Conservation (phyloP, 2,113 vertebrate species). For the Ivindomyrus marchei region DNA sequence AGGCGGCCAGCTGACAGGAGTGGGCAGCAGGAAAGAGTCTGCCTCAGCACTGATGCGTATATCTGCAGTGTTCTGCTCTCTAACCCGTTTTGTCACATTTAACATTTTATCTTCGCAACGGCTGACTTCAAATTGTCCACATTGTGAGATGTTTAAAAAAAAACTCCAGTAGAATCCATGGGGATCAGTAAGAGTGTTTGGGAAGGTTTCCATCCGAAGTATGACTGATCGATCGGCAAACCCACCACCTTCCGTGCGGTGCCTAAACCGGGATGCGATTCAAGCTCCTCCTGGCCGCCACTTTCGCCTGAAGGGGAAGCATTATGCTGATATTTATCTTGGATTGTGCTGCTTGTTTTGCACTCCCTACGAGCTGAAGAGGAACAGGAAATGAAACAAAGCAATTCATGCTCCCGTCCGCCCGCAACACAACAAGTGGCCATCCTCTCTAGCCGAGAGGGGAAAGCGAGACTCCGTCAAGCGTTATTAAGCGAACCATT, state of each 20-base stretch:
- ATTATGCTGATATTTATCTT: constrained; percentile 18
- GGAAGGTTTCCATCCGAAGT: constrained; percentile 9
- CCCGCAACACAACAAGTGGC: neutral
- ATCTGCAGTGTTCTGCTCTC: neutral
- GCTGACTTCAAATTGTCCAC: neutral
- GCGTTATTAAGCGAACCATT: constrained; percentile 10
- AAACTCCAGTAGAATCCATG: neutral
- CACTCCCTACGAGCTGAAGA: neutral
- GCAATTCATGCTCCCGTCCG: neutral
- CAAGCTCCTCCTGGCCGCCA: constrained; percentile 5
- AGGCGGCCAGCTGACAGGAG: neutral
- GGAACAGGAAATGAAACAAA: constrained; percentile 13
- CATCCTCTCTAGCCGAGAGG: neutral
- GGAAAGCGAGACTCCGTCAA: neutral
- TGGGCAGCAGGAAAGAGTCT: neutral
- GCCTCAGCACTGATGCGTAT: neutral
- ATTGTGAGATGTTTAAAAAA: neutral
- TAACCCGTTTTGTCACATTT: neutral
- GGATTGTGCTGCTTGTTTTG: constrained; percentile 20
- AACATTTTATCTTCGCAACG: constrained; percentile 4
- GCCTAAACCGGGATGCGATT: constrained; percentile 9
- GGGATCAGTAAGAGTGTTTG: neutral
- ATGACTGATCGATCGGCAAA: constrained; percentile 19
- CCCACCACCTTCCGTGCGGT: constrained; percentile 5
- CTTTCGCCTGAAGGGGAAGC: neutral